Conservation (phyloP, 2,797 vertebrate genomes). For the Hapalemur alaotrensis region DNA sequence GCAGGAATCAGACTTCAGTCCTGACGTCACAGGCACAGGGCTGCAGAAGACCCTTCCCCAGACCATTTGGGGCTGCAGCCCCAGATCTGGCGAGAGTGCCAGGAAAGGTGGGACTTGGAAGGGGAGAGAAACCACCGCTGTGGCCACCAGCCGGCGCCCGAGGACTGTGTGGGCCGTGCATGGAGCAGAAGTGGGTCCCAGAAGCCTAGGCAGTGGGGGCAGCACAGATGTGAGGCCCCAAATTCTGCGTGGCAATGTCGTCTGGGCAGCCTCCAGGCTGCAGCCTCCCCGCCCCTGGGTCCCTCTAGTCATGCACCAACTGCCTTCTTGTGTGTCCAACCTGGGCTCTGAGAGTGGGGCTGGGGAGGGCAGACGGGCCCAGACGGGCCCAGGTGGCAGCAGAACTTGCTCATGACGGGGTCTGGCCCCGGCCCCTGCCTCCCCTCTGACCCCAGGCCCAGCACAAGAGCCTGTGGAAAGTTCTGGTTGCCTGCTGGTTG, state of each 20-base stretch:
- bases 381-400: not conserved
- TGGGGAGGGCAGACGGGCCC: not conserved
- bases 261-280: not conserved
- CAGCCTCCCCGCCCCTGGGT: not conserved
- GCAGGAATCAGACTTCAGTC: accelerated
- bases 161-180: accelerated
- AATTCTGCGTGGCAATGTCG: accelerated
- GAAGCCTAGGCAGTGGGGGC: not conserved
- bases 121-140: not conserved
- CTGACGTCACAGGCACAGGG: not conserved
- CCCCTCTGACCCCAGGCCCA: not conserved
- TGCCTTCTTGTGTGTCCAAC: not conserved
- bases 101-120: not conserved
- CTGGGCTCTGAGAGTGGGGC: not conserved
- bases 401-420: too few relatives aligned
- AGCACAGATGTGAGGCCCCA: not conserved
- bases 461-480: not conserved
- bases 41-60: not conserved
- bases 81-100: accelerated
- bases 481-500: not conserved
- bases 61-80: not conserved
- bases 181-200: not conserved
- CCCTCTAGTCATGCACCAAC: not conserved
- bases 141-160: not conserved
- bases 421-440: too few relatives aligned